Conservation (phyloP, 2,888 invertebrate species). For the Tetranychus piercei region DNA sequence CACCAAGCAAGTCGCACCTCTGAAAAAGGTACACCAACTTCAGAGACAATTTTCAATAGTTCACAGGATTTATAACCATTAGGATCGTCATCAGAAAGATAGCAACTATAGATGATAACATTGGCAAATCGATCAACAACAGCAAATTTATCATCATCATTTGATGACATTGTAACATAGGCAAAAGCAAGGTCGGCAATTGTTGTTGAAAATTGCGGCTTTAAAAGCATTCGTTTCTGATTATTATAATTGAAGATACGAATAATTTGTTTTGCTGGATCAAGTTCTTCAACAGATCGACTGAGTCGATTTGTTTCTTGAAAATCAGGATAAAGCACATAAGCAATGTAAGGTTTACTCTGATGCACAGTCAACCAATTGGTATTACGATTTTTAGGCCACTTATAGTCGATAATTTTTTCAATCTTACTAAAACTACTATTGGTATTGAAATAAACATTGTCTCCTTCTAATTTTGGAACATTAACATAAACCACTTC, state of each 20-base stretch:
- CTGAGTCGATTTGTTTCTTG: background rate
- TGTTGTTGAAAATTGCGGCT: conserved; percentile 7
- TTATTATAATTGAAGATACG: conserved; percentile 16
- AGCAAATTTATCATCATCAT: conserved; percentile 13
- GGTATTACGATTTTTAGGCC: conserved; percentile 10
- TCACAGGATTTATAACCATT: background rate
- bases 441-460: conserved; percentile 13
- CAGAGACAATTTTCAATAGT: conserved; percentile 14
- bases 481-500: background rate
- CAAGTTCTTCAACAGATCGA: background rate
- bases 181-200: conserved; percentile 17
- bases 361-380: conserved; percentile 17
- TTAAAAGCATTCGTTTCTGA: conserved; percentile 7
- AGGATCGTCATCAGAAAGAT: background rate
- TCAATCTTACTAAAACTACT: conserved; percentile 16
- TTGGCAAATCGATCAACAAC: conserved; percentile 14
- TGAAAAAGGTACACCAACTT: background rate
- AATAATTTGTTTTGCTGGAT: conserved; percentile 15
- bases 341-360: conserved; percentile 16
- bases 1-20: conserved; percentile 15
- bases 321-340: conserved; percentile 7
- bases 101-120: conserved; percentile 12
- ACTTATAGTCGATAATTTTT: conserved; percentile 15
- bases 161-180: conserved; percentile 5
- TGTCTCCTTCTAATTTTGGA: background rate